Percentiles rank a stretch among this genome's conserved stretches.
phyloP scores from a whole-genome alignment of 2,113 vertebrate species.

The Zosterops hypoxanthus region DNA sequence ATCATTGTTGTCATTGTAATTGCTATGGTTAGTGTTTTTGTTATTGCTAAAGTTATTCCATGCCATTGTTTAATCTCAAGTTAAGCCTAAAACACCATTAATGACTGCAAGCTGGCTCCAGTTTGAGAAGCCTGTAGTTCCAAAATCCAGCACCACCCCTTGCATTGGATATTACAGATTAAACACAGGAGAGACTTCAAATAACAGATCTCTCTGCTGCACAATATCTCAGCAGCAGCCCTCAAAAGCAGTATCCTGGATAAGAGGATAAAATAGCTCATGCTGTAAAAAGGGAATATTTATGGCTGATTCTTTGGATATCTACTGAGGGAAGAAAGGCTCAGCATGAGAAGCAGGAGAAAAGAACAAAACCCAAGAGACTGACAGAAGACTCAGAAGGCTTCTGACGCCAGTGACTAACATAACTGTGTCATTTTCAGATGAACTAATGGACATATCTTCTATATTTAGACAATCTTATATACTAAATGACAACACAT shows the following conservation, averaged over 20 bases:
- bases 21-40: background rate
- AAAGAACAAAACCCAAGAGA: background rate
- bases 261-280: background rate
- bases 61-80: background rate
- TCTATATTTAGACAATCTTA: background rate
- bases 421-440: background rate
- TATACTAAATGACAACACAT: background rate
- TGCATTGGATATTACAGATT: background rate
- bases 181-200: background rate
- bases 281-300: background rate
- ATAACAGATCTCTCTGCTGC: background rate
- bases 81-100: background rate
- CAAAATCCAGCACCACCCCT: background rate
- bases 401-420: background rate
- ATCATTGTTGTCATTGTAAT: background rate
- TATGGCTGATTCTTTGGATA: background rate
- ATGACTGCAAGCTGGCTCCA: background rate
- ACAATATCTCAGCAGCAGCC: background rate
- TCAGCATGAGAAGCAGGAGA: background rate
- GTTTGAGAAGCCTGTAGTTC: background rate
- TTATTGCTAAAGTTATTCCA: background rate
- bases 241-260: background rate
- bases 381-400: background rate
- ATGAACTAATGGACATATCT: background rate
- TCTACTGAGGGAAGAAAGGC: background rate